Percentiles rank a stretch among this genome's conserved stretches.
These are phyloP conservation scores for Dendrocincla tyrannina DNA, from an alignment of 2,797 vertebrate species.

Conservation along the genomic window DNA sequence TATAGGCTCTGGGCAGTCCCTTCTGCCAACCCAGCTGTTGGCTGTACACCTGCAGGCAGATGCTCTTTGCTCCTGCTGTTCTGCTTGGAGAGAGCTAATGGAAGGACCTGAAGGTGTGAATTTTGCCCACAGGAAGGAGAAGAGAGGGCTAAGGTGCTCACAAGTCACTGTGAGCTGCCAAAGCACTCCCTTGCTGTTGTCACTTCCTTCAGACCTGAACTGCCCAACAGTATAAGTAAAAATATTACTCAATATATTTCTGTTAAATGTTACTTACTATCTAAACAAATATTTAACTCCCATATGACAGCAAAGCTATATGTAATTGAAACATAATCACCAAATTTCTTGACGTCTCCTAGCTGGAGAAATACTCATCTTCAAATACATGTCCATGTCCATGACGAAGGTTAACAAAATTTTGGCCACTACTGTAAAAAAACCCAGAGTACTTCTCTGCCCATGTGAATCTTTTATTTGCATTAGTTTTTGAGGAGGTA, in stretches of 20 bases:
- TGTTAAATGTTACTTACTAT: background rate
- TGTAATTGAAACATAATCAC: background rate
- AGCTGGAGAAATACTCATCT: background rate
- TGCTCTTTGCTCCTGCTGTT: background rate
- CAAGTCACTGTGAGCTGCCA: background rate
- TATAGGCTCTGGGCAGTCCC: background rate
- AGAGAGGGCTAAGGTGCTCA: background rate
- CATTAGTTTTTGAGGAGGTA: background rate
- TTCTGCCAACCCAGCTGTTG: background rate
- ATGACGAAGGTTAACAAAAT: background rate
- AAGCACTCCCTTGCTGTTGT: background rate
- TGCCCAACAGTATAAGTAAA: background rate
- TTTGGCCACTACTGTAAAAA: background rate
- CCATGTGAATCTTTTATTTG: background rate
- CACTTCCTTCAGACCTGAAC: background rate
- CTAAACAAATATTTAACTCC: background rate
- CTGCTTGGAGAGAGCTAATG: background rate
- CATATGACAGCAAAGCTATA: background rate
- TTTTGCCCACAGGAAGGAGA: accelerated
- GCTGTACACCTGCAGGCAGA: background rate
- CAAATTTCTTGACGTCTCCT: background rate
- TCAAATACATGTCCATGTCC: background rate
- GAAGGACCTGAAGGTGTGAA: background rate
- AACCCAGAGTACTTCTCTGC: background rate
- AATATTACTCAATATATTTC: background rate